These are phyloP conservation scores for Epistrophella euchroma DNA, from an alignment of 2,888 invertebrate species.

Conservation along the genomic window DNA sequence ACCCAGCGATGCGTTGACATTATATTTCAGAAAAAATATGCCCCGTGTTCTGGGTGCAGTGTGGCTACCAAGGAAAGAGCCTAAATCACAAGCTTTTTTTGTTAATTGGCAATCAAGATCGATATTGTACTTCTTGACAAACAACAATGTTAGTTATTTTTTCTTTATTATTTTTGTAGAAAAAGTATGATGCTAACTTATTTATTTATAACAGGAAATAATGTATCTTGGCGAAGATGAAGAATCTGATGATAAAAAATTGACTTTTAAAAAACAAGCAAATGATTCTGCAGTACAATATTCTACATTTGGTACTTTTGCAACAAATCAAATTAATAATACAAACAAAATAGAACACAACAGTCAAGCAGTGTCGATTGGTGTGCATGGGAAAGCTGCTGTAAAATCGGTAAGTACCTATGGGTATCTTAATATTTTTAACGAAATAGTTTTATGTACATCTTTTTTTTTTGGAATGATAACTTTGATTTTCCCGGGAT, in stretches of 20 bases:
- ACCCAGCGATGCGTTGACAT: constrained; percentile 85
- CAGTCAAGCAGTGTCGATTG: constrained; percentile 81
- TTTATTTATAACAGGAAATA: constrained; percentile 83
- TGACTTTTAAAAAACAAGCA: constrained; percentile 80
- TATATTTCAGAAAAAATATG: constrained; percentile 85
- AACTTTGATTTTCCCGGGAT: too few species aligned
- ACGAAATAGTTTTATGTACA: too few species aligned
- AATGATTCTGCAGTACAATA: constrained; percentile 79
- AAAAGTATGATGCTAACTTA: not conserved
- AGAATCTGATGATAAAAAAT: constrained; percentile 82
- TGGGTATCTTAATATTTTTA: too few species aligned
- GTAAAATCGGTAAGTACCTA: constrained; percentile 83
- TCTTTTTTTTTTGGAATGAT: too few species aligned
- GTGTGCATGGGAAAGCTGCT: constrained; percentile 82
- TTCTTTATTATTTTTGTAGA: not conserved
- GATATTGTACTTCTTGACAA: constrained; percentile 86
- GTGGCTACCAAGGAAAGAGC: constrained; percentile 86
- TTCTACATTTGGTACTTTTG: constrained; percentile 84
- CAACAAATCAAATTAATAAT: constrained; percentile 81
- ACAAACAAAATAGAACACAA: constrained; percentile 58
- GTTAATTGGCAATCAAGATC: constrained; percentile 87
- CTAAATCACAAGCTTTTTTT: constrained; percentile 83
- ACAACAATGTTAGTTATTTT: constrained; percentile 85
- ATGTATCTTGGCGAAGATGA: constrained; percentile 83
- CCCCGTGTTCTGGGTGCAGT: constrained; percentile 84